These are phyloP conservation scores for Clusia tigrina DNA, from an alignment of 2,888 invertebrate species.

Conservation along the genomic window DNA sequence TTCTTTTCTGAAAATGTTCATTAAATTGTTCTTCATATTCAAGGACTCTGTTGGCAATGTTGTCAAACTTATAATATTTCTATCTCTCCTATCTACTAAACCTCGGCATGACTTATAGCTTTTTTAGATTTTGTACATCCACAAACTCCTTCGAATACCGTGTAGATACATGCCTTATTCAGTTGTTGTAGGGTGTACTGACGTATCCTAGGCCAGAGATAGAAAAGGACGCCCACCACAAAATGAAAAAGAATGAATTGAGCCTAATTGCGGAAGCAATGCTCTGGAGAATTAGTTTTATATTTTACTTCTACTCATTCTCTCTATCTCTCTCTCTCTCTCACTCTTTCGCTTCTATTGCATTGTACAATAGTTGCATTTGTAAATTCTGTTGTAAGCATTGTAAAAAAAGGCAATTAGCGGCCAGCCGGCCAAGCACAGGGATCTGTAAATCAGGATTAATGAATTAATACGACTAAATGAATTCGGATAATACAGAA, in stretches of 20 bases:
- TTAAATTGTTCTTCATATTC: no score
- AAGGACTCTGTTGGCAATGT: no score
- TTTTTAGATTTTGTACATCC: no score
- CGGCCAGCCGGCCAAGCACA: not conserved
- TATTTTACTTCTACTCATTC: slow-evolving; percentile 33
- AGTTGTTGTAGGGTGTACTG: no score
- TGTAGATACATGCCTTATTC: no score
- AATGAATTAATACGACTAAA: slow-evolving; percentile 56
- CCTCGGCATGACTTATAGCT: no score
- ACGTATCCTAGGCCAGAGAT: not conserved
- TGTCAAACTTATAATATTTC: no score
- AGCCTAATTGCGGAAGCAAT: slow-evolving; percentile 60
- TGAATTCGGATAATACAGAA: slow-evolving; percentile 43
- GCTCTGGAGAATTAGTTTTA: slow-evolving; percentile 54
- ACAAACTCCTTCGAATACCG: no score
- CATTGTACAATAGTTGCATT: not conserved
- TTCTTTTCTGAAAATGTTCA: no score
- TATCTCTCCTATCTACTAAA: no score
- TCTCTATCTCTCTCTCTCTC: not conserved
- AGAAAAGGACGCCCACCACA: not conserved
- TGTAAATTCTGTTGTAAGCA: not conserved
- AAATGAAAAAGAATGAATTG: slow-evolving; percentile 39
- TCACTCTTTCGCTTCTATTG: not conserved
- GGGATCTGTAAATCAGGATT: slow-evolving; percentile 36
- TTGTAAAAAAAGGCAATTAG: not conserved